A percentile compares a stretch with the other conserved stretches of the same genome.
Conservation (phyloP, 2,113 vertebrate species). For the Cebus imitator region DNA sequence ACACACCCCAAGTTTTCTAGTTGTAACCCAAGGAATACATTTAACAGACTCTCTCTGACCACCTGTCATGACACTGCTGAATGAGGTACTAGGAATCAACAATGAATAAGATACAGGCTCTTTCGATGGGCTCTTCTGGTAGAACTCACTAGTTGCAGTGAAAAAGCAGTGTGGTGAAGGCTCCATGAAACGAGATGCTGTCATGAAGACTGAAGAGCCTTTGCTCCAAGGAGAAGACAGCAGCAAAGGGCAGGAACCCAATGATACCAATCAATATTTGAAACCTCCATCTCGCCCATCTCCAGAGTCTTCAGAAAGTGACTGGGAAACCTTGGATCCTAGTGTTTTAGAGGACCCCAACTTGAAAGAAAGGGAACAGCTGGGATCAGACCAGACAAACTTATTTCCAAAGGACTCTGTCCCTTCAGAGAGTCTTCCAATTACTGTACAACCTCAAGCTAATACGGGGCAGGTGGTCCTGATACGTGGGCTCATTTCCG, state of each 20-base stretch:
- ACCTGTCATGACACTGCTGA: too few relatives aligned
- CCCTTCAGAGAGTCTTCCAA: conserved; percentile 84
- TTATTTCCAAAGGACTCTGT: conserved; percentile 75
- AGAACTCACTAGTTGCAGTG: not conserved
- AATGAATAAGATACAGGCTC: not conserved
- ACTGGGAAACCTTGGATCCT: conserved; percentile 97
- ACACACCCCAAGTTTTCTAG: not conserved
- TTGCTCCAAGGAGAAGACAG: conserved; percentile 66
- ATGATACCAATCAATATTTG: conserved; percentile 77
- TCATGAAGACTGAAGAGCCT: conserved; percentile 39
- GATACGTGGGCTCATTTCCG: conserved; percentile 92
- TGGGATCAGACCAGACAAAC: conserved; percentile 69
- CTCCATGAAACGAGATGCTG: not conserved
- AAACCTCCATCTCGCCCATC: conserved; percentile 87
- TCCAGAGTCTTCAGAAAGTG: conserved; percentile 93
- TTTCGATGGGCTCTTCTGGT: not conserved
- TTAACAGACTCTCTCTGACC: not conserved
- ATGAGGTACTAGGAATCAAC: not conserved
- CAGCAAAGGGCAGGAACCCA: conserved; percentile 65
- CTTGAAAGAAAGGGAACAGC: conserved; percentile 77
- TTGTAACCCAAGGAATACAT: not conserved
- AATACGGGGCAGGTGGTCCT: conserved; percentile 81
- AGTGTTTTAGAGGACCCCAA: conserved; percentile 88
- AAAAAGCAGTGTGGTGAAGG: too few relatives aligned
- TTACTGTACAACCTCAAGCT: conserved; percentile 91